phyloP scores from a whole-genome alignment of 53 echinoderm and acorn worm genomes.

The Echinometra lucunter region DNA sequence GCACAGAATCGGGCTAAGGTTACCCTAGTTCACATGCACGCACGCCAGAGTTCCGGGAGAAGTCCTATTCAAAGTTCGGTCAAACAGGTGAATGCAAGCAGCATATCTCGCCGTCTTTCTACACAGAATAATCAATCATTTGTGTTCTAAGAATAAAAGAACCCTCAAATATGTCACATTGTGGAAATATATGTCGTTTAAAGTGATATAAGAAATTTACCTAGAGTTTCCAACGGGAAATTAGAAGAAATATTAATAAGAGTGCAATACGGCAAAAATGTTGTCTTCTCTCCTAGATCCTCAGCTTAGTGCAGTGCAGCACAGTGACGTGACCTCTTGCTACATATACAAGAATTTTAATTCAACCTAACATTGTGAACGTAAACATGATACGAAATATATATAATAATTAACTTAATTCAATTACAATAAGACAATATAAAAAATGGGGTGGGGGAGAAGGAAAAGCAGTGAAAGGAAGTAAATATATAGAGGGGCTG shows the following conservation, averaged over 20 bases:
- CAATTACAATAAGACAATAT: too few relatives aligned
- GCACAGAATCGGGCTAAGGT: too few relatives aligned
- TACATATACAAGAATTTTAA: too few relatives aligned
- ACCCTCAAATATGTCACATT: background rate
- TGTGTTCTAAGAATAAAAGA: background rate
- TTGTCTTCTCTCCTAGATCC: too few relatives aligned
- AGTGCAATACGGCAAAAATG: background rate
- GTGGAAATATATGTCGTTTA: background rate
- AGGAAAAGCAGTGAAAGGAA: too few relatives aligned
- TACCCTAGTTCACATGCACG: too few relatives aligned
- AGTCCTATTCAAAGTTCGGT: background rate
- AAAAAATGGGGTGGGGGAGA: too few relatives aligned
- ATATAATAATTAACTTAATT: too few relatives aligned
- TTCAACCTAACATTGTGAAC: too few relatives aligned
- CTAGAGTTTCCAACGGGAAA: background rate
- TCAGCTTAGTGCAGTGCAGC: too few relatives aligned
- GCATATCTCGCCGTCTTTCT: background rate
- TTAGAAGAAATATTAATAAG: background rate
- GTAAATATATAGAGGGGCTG: too few relatives aligned
- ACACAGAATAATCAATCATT: background rate
- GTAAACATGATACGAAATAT: too few relatives aligned
- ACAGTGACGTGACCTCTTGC: constrained; percentile 5
- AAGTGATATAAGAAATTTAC: background rate
- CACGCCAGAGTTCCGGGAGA: background rate
- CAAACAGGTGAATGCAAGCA: background rate